A percentile compares a stretch with the other conserved stretches of the same genome.
These are phyloP conservation scores for Philaethria dido DNA, from an alignment of 2,888 invertebrate species.

Conservation along the genomic window DNA sequence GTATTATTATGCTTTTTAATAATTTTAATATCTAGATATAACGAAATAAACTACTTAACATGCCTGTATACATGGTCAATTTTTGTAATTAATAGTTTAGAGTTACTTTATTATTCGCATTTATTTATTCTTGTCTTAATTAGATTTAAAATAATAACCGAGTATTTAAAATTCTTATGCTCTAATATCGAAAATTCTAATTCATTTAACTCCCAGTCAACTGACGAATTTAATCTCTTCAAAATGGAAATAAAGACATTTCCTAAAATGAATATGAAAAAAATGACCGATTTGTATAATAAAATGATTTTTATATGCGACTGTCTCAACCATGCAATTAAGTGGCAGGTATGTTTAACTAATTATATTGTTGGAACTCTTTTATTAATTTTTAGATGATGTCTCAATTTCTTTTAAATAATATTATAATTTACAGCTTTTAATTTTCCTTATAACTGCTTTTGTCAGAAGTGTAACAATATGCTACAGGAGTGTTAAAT, in stretches of 20 bases:
- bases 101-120: conserved; percentile 42
- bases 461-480: conserved; percentile 56
- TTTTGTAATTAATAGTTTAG: conserved; percentile 22
- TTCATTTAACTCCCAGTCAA: neutral
- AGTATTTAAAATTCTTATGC: conserved; percentile 34
- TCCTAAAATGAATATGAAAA: conserved; percentile 32
- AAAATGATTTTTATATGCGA: conserved; percentile 43
- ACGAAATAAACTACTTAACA: neutral
- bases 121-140: conserved; percentile 35
- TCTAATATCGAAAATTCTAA: conserved; percentile 23
- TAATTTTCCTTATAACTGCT: conserved; percentile 56
- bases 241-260: conserved; percentile 16
- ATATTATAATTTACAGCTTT: conserved; percentile 54
- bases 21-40: neutral
- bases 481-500: conserved; percentile 53
- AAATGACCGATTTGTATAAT: conserved; percentile 41
- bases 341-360: conserved; percentile 45
- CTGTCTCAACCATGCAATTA: conserved; percentile 41
- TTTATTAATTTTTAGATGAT: neutral
- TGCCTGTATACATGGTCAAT: neutral
- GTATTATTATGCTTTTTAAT: neutral
- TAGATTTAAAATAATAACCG: conserved; percentile 35
- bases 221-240: neutral
- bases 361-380: neutral
- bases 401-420: neutral